These are phyloP conservation scores for Triops cancriformis DNA, from an alignment of 1,140 invertebrate genomes.

Conservation along the genomic window DNA sequence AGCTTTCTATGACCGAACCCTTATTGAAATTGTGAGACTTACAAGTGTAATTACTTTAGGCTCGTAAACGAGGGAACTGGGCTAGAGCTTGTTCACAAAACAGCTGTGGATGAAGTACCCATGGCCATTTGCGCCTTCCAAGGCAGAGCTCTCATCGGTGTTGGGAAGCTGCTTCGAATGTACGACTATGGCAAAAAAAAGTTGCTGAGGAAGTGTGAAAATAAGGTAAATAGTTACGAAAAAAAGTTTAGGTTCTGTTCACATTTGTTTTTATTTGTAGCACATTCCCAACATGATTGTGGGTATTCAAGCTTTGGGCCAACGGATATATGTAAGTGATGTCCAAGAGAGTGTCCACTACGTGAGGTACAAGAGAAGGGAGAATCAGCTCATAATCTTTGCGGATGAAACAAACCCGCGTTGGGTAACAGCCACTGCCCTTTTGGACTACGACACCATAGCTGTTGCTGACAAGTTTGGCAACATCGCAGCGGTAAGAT, in stretches of 20 bases:
- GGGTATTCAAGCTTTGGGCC: slow-evolving; percentile 84
- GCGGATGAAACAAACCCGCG: slow-evolving; percentile 95
- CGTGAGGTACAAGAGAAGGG: slow-evolving; percentile 85
- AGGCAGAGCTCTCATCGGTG: slow-evolving; percentile 81
- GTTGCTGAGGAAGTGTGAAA: slow-evolving; percentile 94
- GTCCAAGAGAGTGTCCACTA: slow-evolving; percentile 97
- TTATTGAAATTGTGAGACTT: background rate
- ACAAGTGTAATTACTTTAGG: slow-evolving; percentile 38
- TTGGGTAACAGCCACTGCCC: slow-evolving; percentile 83
- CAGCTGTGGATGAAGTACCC: slow-evolving; percentile 88
- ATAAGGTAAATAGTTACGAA: slow-evolving; percentile 56
- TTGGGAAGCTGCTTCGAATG: slow-evolving; percentile 81
- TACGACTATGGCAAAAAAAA: slow-evolving; percentile 98
- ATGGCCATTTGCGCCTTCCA: slow-evolving; percentile 83
- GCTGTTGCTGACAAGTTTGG: slow-evolving; percentile 97
- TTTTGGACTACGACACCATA: slow-evolving; percentile 96
- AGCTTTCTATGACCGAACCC: background rate
- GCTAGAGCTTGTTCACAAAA: slow-evolving; percentile 88
- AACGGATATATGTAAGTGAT: slow-evolving; percentile 89
- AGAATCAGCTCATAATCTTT: slow-evolving; percentile 97
- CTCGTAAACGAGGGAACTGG: slow-evolving; percentile 58
- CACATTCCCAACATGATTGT: slow-evolving; percentile 93
- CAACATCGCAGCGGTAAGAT: slow-evolving; percentile 79
- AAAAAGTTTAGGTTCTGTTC: background rate
- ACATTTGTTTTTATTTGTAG: slow-evolving; percentile 41